Base-by-base conservation (phyloP, 2,888 invertebrate species). In the Agrotis exclamationis region DNA sequence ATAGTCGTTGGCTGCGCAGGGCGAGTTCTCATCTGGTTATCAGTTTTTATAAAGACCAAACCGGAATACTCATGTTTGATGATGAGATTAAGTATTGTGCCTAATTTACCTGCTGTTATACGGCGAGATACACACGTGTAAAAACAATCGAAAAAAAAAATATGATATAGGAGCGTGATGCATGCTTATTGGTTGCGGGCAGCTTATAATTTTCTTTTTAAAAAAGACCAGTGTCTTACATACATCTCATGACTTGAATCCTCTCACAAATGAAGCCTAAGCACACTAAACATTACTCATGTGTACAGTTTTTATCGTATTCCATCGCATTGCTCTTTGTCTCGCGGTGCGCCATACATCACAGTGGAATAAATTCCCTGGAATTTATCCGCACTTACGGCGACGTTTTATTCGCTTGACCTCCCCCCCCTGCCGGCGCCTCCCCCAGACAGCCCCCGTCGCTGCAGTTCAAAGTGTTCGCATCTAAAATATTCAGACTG, bases 371-470 rank as follows among this genome's bases (percentile, higher is more conserved):
- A 86, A 84, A 88, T 85, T 84, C 74, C 73, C 79, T 66, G 65
- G 79, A 81, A 87, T 86, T 81, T 84, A 85, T 83, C 79, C 76
- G 69, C 79, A 80, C 76, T 84, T 80, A 75, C 73, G 75, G 69
- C 65, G 78, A 79, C 81, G 82, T 84, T 84, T 83, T 87, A 86
- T 84, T 82, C 84, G 82, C 81, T 80, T 81, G 86, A 82, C 82
- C 83, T 70, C 63, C 59, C 64, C 60, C 57, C n/a, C 14, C 3
- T 11, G 18, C 3, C 50, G 11, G 13, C 16, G 0, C 50, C 1
- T 18, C n/a, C 51, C 56, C 16, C 80, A 11, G 47, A 22, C 39
- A 51, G 20, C 56, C 22, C 22, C 28, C 33, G 47, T 53, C 39
- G 72, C 56, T 79, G 78, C 78, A 79, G 72, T 78, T 60, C 48